Percentiles rank a stretch among this genome's conserved stretches.
Conservation (phyloP, 2,888 invertebrate species). For the Oscheius sp. region DNA sequence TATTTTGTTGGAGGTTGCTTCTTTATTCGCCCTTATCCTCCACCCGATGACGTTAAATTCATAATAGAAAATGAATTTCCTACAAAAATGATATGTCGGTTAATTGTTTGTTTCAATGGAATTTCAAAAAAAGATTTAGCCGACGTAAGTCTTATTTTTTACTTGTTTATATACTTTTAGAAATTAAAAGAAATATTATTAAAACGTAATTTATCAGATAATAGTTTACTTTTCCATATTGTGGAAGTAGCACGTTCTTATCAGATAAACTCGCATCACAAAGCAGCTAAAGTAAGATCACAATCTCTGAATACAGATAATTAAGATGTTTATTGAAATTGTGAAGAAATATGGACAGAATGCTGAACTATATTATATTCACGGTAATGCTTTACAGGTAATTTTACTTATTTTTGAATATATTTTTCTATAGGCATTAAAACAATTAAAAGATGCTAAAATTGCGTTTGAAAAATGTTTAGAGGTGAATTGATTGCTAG, state of each 20-base stretch:
- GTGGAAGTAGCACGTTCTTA: slow-evolving; percentile 54
- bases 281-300: slow-evolving; percentile 10
- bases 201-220: slow-evolving; percentile 31
- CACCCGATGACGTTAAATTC: slow-evolving; percentile 36
- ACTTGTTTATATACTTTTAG: too few relatives aligned
- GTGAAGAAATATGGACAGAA: neutral
- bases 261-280: slow-evolving; percentile 19
- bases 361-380: slow-evolving; percentile 29
- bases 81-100: slow-evolving; percentile 38
- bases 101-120: slow-evolving; percentile 48
- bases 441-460: slow-evolving; percentile 48
- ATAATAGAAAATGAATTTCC: slow-evolving; percentile 26
- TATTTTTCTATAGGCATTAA: slow-evolving; percentile 34
- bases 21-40: slow-evolving; percentile 55
- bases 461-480: slow-evolving; percentile 49
- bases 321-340: slow-evolving; percentile 1
- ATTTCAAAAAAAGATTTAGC: slow-evolving; percentile 32
- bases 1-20: slow-evolving; percentile 52
- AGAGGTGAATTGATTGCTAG: slow-evolving; percentile 15
- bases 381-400: slow-evolving; percentile 34
- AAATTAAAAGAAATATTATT: slow-evolving; percentile 45
- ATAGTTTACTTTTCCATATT: slow-evolving; percentile 39
- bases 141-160: slow-evolving; percentile 21
- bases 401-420: slow-evolving; percentile 1
- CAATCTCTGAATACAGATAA: neutral